Evolutionary conservation across 64 coral and sea anemone genomes (phyloP), one percentile per base, ranked within the genome.

Genomic region (Hydrozoanthus tunicans): DNA sequence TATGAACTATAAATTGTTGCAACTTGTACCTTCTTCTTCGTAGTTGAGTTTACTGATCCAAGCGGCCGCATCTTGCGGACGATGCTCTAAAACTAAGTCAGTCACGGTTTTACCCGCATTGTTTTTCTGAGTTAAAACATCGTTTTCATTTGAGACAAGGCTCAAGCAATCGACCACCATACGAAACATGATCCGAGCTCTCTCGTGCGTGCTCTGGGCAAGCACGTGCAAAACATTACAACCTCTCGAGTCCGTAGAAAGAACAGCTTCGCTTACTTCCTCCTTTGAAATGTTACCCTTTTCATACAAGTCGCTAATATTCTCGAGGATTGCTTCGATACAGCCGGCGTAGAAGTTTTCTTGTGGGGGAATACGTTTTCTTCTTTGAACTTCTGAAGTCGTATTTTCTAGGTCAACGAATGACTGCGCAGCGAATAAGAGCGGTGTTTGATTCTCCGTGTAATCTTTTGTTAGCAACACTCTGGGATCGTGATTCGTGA

Each of bases 331-430:
- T 57, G 84, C 69, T 14, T 88, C 67, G 12, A 88, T 58, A 75
- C 84, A 88, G 55, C 84, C 84, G 59, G 84, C 84, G 51, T 88
- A 88, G 25, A 88, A 88, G 84, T 88, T 88, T 75, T 88, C 84
- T 73, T 88, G 84, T 3, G 84, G 84, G 0, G 84, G 68, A 24
- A 88, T 73, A 7, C 84, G 68, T 73, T 88, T 88, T 60, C 84
- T 54, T 1, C 67, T 27, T 6, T 65, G 53, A 15, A 55, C 17
- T 27, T 88, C 80, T 15, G 80, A 51, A 7, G 80, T 6, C 1
- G 26, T 88, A 55, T 59, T 58, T 88, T 88, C 84, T 11, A 88
- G 84, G 67, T 88, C 84, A 88, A 88, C 24, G 58, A 88, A 88
- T 69, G 56, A 73, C 68, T 88, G 68, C 3, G 84, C 84, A 15